Evolutionary conservation across 2,797 vertebrate genomes (phyloP).

Genomic region (Parotocinclus haroldoi): DNA sequence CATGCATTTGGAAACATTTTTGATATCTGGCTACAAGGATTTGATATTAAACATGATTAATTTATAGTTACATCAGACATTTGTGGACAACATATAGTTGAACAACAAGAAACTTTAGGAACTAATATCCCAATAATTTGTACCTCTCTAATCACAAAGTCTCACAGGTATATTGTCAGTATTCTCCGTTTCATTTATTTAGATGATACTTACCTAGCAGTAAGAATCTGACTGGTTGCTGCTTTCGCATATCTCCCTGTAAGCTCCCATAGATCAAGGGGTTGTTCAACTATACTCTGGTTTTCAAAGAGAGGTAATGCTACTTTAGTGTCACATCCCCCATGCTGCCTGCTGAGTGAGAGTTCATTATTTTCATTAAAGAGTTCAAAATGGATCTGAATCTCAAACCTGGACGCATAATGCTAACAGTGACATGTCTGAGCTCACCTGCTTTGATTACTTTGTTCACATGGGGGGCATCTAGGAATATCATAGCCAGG

Average conservation of each 20-base stretch:
- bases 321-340: constrained; percentile 71
- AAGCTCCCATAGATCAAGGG: constrained; percentile 78
- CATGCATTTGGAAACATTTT: background rate
- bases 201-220: constrained; percentile 72
- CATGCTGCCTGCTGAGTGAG: constrained; percentile 28
- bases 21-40: no score
- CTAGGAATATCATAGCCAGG: constrained; percentile 82
- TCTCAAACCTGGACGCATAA: background rate
- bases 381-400: background rate
- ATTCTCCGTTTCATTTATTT: no score
- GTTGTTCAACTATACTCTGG: constrained; percentile 80
- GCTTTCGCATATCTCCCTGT: constrained; percentile 71
- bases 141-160: no score
- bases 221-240: constrained; percentile 71
- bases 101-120: no score
- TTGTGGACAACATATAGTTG: no score
- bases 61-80: no score
- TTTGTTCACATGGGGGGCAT: constrained; percentile 73
- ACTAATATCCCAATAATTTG: no score
- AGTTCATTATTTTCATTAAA: constrained; percentile 1
- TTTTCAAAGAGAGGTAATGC: constrained; percentile 91
- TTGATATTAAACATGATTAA: no score
- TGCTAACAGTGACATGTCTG: background rate
- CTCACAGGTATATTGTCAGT: no score
- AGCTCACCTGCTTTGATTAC: constrained; percentile 61